A percentile compares a stretch with the other conserved stretches of the same genome.
phyloP scores from a whole-genome alignment of 2,888 invertebrate species.

The Caenorhabditis sp. region DNA sequence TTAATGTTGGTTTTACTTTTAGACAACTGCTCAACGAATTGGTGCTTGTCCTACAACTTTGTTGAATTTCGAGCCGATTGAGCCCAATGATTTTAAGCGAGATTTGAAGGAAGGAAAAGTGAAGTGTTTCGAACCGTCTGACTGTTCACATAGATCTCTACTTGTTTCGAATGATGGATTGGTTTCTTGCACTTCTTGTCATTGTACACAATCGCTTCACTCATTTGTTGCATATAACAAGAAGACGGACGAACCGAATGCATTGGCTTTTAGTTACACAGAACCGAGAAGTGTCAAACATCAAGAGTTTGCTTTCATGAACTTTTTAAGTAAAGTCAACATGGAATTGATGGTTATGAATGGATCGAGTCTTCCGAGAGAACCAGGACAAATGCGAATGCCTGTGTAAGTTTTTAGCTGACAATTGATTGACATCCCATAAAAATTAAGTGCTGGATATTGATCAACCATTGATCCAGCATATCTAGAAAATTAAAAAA shows the following conservation, averaged over 20 bases:
- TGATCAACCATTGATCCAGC: too few species aligned
- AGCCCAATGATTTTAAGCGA: conserved; percentile 6
- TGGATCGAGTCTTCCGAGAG: not conserved
- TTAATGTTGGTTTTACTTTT: not conserved
- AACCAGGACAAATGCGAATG: not conserved
- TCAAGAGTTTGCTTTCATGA: not conserved
- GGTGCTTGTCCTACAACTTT: conserved; percentile 13
- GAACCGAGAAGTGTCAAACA: not conserved
- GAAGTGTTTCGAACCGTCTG: conserved; percentile 18
- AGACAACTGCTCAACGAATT: conserved; percentile 9
- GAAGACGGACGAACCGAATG: not conserved
- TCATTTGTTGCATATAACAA: not conserved
- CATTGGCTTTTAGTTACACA: not conserved
- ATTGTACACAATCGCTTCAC: conserved; percentile 19
- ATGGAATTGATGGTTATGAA: not conserved
- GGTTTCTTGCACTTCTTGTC: conserved; percentile 35
- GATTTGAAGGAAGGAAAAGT: not conserved
- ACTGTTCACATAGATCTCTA: conserved; percentile 38
- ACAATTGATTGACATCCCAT: not conserved
- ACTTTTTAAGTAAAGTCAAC: not conserved
- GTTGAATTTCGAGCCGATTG: conserved; percentile 18
- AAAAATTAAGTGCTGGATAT: too few species aligned
- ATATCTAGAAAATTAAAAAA: too few species aligned
- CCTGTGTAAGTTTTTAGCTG: not conserved
- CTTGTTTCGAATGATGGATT: conserved; percentile 16